Evolutionary conservation across 1,140 invertebrate species (phyloP).

Genomic region (Semibalanus balanoides): DNA sequence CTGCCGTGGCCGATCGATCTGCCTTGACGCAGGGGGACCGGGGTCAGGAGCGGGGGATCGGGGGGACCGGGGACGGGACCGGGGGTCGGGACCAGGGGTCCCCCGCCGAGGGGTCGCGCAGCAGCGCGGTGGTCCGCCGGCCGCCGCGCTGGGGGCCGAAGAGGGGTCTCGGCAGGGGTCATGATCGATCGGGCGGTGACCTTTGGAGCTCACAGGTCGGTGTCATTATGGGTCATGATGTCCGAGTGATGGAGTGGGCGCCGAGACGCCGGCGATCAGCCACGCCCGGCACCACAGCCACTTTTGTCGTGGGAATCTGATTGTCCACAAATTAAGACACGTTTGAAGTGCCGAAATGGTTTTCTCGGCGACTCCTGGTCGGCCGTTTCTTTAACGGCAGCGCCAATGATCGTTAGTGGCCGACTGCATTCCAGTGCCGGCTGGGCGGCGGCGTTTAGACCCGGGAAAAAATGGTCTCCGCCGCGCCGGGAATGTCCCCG

Average conservation of each 20-base stretch:
- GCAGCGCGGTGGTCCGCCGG: not conserved
- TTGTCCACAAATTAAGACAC: not conserved
- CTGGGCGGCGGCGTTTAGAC: too few relatives aligned
- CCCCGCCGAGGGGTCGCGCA: too few relatives aligned
- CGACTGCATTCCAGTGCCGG: not conserved
- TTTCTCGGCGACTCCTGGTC: not conserved
- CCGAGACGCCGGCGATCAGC: not conserved
- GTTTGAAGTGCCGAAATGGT: slow-evolving; percentile 1
- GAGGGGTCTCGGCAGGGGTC: not conserved
- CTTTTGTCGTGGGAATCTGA: not conserved
- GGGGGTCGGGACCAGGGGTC: too few relatives aligned
- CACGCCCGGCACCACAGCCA: too few relatives aligned
- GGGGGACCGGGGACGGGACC: too few relatives aligned
- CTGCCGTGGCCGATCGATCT: not conserved
- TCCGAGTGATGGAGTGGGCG: not conserved
- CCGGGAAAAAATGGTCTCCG: not conserved
- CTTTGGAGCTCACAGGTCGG: not conserved
- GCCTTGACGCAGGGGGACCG: not conserved
- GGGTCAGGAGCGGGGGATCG: too few relatives aligned
- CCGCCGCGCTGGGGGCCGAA: too few relatives aligned
- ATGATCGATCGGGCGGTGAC: not conserved
- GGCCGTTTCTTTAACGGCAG: not conserved
- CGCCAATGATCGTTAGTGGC: not conserved
- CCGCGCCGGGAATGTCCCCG: not conserved
- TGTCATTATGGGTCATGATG: not conserved